Percentiles rank a stretch among this genome's conserved stretches.
Evolutionary conservation across 2,113 vertebrate species (phyloP).

Genomic region (Dasyprocta punctata): DNA sequence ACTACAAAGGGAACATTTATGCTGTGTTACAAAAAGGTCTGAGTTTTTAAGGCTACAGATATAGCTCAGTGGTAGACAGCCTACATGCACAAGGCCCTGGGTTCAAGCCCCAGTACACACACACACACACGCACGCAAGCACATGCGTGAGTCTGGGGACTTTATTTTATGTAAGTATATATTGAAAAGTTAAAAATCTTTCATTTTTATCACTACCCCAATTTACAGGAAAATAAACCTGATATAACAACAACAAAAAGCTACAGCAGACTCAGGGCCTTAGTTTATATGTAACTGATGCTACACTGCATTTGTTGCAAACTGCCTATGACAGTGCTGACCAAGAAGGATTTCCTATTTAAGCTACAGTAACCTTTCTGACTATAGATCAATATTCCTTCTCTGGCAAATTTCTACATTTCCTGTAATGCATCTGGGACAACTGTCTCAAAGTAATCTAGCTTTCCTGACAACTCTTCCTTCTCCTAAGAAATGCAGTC

Average conservation of each 20-base stretch:
- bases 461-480: constrained; percentile 98
- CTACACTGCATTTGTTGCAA: neutral
- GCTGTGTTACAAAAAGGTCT: constrained; percentile 22
- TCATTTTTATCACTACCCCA: constrained; percentile 92
- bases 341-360: neutral
- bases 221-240: constrained; percentile 93
- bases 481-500: constrained; percentile 85
- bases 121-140: neutral
- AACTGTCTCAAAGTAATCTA: constrained; percentile 98
- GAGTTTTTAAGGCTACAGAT: neutral
- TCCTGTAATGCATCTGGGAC: constrained; percentile 95
- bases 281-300: neutral
- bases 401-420: neutral
- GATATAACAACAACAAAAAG: constrained; percentile 88
- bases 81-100: neutral
- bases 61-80: neutral
- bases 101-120: neutral
- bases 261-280: neutral
- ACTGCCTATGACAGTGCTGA: neutral
- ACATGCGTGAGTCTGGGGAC: neutral
- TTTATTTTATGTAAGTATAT: neutral
- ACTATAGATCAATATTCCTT: neutral
- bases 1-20: neutral
- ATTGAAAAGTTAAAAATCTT: neutral
- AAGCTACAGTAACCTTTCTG: neutral